Evolutionary conservation across 2,113 vertebrate genomes (phyloP).

Genomic region (Procavia capensis): DNA sequence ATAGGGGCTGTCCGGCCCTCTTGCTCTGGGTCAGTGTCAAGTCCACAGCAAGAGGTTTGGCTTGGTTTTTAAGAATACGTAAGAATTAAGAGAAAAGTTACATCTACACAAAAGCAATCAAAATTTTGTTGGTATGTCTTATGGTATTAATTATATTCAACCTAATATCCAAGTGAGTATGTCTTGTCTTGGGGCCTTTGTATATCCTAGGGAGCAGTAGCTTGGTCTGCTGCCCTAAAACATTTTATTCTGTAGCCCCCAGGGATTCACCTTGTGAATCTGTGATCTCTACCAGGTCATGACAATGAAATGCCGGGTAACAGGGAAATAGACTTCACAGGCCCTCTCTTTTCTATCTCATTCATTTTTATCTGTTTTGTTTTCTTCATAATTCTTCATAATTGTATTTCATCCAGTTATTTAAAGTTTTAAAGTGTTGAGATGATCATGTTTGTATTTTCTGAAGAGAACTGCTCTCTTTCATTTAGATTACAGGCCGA

Average conservation of each 20-base stretch:
- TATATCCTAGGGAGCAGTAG: rapidly evolving
- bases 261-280: too few species aligned
- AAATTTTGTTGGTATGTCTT: background rate
- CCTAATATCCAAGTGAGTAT: rapidly evolving
- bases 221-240: background rate
- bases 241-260: rapidly evolving
- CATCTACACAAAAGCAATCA: rapidly evolving
- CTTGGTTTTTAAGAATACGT: background rate
- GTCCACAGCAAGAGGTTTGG: too few species aligned
- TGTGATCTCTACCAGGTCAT: background rate
- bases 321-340: rapidly evolving
- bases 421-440: background rate
- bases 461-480: too few species aligned
- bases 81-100: background rate
- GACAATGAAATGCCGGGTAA: rapidly evolving
- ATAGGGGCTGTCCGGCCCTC: too few species aligned
- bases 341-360: background rate
- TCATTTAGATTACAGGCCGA: background rate
- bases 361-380: background rate
- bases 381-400: background rate
- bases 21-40: too few species aligned
- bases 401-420: background rate
- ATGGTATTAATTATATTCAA: rapidly evolving
- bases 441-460: too few species aligned
- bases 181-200: rapidly evolving